Evolutionary conservation across 2,888 invertebrate genomes (phyloP), one percentile per base, ranked within the genome.

Genomic region (Iphiclides podalirius): DNA sequence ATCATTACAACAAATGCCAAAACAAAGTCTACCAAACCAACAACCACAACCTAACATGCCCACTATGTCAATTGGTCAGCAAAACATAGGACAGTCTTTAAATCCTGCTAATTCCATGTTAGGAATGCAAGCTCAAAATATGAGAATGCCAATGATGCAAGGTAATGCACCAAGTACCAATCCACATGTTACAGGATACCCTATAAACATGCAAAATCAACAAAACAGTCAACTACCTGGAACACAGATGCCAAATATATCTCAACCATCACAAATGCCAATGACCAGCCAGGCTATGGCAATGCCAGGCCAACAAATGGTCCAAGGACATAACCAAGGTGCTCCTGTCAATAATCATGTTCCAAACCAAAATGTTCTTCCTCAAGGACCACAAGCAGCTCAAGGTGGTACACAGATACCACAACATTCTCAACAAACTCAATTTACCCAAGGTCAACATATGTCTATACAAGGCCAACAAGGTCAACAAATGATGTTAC

Each of bases 91-190:
- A 16, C 64, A 74, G 12, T 67, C 79, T 53, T 69, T 80, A 49
- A 85, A 78, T 41, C 64, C 77, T 8, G 68, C 55, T 49, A 85
- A 79, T 52, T 72, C 77, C 1, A 77, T 83, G 72, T 64, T 76
- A 52, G 72, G 73, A 13, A 71, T 86, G 75, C 84, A 82, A 64
- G 77, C 86, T 76, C 79, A 74, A 43, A 82, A 79, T 52, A 80
- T 87, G 78, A 73, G 87, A 63, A 79, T 85, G 78, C 75, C 84
- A 4, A 57, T 76, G 38, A 75, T 79, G 70, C 82, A 72, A 55
- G 75, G 72, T 9, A 76, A 70, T 48, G 75, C 73, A 45, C 68
- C 71, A 4, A 78, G 67, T 52, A 47, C 63, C 15, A 75, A 70
- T 47, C 76, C 72, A 46, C 80, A 78, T 4, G 28, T 28, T 2